phyloP scores from a whole-genome alignment of 2,113 vertebrate species.

The Alosa alosa region DNA sequence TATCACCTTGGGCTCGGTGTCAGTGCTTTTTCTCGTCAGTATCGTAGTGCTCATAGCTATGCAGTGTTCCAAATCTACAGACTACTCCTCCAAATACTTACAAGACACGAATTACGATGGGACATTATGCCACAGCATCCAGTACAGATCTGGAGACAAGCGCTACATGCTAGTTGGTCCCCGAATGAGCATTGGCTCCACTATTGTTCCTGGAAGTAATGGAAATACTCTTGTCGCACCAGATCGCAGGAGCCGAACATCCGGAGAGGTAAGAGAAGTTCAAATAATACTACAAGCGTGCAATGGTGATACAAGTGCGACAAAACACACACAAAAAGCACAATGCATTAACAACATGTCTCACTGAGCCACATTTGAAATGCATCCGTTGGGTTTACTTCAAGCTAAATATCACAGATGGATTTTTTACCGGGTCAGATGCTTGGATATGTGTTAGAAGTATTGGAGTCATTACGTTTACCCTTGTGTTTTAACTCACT shows the following conservation, averaged over 20 bases:
- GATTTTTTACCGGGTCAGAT: too few species aligned
- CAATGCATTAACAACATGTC: not conserved
- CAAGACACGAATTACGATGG: constrained; percentile 26
- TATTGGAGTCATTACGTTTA: not conserved
- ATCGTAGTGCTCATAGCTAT: constrained; percentile 37
- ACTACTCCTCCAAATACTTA: constrained; percentile 26
- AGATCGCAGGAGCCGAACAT: constrained; percentile 29
- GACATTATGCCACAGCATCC: constrained; percentile 41
- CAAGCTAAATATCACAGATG: not conserved
- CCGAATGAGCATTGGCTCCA: constrained; percentile 41
- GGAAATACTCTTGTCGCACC: constrained; percentile 40
- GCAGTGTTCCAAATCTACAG: constrained; percentile 35
- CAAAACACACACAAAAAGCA: not conserved
- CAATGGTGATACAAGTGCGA: not conserved
- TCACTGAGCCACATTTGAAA: too few species aligned
- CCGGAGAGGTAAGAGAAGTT: constrained; percentile 51
- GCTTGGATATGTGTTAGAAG: not conserved
- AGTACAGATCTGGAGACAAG: constrained; percentile 47
- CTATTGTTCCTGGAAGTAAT: constrained; percentile 40
- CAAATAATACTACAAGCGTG: not conserved
- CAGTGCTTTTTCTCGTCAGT: constrained; percentile 37
- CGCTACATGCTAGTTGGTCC: constrained; percentile 47
- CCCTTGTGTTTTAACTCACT: too few species aligned
- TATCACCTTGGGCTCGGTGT: constrained; percentile 42
- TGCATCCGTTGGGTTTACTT: not conserved